Conservation (phyloP, 2,797 vertebrate genomes). For the Rhinella marina region DNA sequence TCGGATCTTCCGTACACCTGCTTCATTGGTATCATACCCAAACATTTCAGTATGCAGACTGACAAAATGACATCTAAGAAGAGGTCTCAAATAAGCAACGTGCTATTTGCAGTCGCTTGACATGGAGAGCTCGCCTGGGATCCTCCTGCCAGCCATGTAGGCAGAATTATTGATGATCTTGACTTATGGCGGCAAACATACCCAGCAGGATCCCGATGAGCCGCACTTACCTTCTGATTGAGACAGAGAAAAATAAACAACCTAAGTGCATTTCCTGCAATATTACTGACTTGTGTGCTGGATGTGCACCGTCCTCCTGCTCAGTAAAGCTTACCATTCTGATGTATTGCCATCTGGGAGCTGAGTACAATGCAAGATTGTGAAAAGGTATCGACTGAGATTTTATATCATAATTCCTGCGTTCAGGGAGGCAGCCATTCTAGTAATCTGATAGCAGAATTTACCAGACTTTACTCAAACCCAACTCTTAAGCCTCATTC, state of each 20-base stretch:
- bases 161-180: slow-evolving; percentile 47
- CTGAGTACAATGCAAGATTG: background rate
- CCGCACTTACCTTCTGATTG: background rate
- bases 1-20: background rate
- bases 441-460: too few species aligned
- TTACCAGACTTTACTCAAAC: too few species aligned
- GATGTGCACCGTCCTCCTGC: too few species aligned
- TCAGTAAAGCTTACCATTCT: background rate
- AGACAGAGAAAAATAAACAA: background rate
- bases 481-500: too few species aligned
- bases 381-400: background rate
- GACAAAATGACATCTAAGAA: slow-evolving; percentile 23
- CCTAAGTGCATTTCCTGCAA: background rate
- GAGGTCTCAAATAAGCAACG: slow-evolving; percentile 12
- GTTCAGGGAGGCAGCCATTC: too few species aligned
- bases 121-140: slow-evolving; percentile 22
- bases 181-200: background rate
- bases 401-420: background rate
- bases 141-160: slow-evolving; percentile 15
- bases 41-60: background rate
- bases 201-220: background rate
- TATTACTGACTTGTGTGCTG: background rate
- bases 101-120: slow-evolving; percentile 34
- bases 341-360: background rate
- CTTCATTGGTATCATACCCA: background rate